Conservation (phyloP, 2,797 vertebrate species). For the Myotis planiceps region DNA sequence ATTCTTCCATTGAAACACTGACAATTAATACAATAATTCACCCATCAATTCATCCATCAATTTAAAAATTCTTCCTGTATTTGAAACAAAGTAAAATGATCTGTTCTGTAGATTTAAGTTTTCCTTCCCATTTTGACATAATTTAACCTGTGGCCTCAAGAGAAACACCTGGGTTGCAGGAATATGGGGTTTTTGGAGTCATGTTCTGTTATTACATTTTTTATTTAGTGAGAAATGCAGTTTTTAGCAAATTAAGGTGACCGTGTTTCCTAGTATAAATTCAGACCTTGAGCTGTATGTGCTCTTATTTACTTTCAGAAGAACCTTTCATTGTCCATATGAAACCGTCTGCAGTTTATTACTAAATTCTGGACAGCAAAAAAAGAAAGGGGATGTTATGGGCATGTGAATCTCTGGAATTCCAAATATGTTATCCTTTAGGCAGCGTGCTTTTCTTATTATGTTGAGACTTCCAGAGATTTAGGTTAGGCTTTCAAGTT, state of each 20-base stretch:
- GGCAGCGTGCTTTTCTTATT: slow-evolving; percentile 24
- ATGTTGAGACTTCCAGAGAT: slow-evolving; percentile 43
- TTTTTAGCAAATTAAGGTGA: slow-evolving; percentile 43
- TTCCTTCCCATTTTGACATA: background rate
- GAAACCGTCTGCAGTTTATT: slow-evolving; percentile 2
- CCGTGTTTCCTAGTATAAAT: slow-evolving; percentile 31
- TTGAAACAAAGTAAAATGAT: slow-evolving; percentile 39
- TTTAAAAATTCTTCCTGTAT: background rate
- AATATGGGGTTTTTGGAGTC: background rate
- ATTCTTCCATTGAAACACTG: slow-evolving; percentile 38
- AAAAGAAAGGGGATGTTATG: background rate
- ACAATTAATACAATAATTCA: background rate
- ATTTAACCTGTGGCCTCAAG: slow-evolving; percentile 33
- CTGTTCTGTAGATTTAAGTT: background rate
- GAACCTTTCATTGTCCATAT: slow-evolving; percentile 20
- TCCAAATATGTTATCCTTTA: slow-evolving; percentile 18
- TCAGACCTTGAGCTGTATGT: slow-evolving; percentile 24
- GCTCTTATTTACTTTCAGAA: slow-evolving; percentile 44
- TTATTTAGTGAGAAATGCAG: background rate
- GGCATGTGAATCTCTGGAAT: slow-evolving; percentile 31
- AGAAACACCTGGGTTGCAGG: background rate
- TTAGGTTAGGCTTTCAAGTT: slow-evolving; percentile 45
- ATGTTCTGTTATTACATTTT: background rate
- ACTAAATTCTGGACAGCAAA: slow-evolving; percentile 32
- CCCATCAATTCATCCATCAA: background rate